phyloP scores from a whole-genome alignment of 2,888 invertebrate genomes.

The Torymus aiolomorphi region DNA sequence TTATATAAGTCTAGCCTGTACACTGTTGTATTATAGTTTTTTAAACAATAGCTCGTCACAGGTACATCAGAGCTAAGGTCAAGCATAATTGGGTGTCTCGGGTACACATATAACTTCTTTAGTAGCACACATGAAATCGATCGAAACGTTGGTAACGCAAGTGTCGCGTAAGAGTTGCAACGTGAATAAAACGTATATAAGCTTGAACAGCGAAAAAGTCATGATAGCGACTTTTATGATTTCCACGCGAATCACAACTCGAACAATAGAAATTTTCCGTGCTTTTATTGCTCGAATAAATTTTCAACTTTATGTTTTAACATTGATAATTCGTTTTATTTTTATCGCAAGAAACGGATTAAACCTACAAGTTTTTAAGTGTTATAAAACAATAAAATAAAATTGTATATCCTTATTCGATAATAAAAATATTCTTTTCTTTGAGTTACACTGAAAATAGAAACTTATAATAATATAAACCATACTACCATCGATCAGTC shows the following conservation, averaged over 20 bases:
- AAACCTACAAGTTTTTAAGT: not conserved
- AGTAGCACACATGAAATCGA: constrained; percentile 31
- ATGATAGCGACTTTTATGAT: constrained; percentile 9
- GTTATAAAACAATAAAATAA: too few species aligned
- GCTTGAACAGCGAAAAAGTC: too few species aligned
- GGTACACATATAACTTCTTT: constrained; percentile 1
- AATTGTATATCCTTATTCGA: too few species aligned
- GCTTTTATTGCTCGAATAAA: constrained; percentile 5
- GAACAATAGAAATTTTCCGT: constrained; percentile 2
- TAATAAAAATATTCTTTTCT: too few species aligned
- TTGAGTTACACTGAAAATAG: too few species aligned
- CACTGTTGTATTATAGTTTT: not conserved
- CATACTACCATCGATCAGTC: too few species aligned
- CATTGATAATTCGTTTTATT: constrained; percentile 4
- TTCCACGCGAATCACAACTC: not conserved
- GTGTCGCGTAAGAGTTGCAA: constrained; percentile 2
- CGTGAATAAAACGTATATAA: too few species aligned
- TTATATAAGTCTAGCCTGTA: too few species aligned
- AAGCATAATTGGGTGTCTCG: constrained; percentile 13
- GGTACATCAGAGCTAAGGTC: constrained; percentile 26
- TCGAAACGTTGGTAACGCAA: not conserved
- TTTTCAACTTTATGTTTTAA: constrained; percentile 3
- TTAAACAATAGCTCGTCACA: not conserved
- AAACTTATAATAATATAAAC: too few species aligned
- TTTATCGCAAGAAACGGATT: not conserved